Conservation (phyloP, 2,113 vertebrate genomes). For the Macaca fascicularis region T2T-MFA8v1.1 NC_088377.1:139891501-139892000, state of each 20-base stretch:
- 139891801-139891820: background rate
- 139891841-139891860: background rate
- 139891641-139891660: background rate
- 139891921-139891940: background rate
- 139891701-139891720: background rate
- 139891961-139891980: background rate
- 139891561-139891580: background rate
- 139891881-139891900: background rate
- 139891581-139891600: background rate
- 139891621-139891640: background rate
- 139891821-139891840: background rate
- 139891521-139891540: background rate
- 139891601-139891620: background rate
- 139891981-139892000: background rate
- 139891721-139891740: background rate
- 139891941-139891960: background rate
- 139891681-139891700: background rate
- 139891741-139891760: background rate
- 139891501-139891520: background rate
- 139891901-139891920: background rate
- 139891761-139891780: background rate
- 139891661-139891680: background rate
- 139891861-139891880: background rate
- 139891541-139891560: background rate
- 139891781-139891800: background rate